Conservation (phyloP, 2,113 vertebrate genomes). For the Gobius niger region DNA sequence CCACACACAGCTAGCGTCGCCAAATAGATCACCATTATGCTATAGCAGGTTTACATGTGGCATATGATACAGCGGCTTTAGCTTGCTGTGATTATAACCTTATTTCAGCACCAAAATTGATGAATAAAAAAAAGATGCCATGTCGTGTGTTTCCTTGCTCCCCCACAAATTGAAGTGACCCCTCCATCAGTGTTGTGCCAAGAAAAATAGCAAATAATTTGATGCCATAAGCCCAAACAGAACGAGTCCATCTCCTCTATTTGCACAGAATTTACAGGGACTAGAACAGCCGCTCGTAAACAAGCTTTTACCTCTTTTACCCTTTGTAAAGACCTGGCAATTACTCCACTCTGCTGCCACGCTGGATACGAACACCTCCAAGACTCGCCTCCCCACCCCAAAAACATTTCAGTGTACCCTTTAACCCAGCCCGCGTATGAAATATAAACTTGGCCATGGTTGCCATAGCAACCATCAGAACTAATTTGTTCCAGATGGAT, state of each 20-base stretch:
- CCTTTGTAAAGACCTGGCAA: slow-evolving; percentile 62
- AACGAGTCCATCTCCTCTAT: slow-evolving; percentile 57
- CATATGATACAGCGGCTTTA: slow-evolving; percentile 40
- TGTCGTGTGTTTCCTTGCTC: slow-evolving; percentile 54
- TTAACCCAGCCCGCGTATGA: slow-evolving; percentile 35
- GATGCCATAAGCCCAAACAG: slow-evolving; percentile 41
- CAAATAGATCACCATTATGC: slow-evolving; percentile 67
- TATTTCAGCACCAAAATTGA: slow-evolving; percentile 12
- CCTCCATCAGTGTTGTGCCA: slow-evolving; percentile 30
- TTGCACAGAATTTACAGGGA: slow-evolving; percentile 56
- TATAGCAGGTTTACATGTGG: slow-evolving; percentile 54
- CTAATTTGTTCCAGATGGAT: slow-evolving; percentile 54
- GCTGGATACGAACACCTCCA: slow-evolving; percentile 61
- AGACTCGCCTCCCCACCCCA: slow-evolving; percentile 40
- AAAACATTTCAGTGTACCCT: slow-evolving; percentile 11
- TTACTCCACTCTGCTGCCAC: slow-evolving; percentile 69
- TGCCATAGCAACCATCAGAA: slow-evolving; percentile 60
- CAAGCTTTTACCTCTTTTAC: slow-evolving; percentile 51
- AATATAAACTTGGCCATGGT: slow-evolving; percentile 65
- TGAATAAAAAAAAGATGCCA: slow-evolving; percentile 18
- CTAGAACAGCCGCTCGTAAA: slow-evolving; percentile 31
- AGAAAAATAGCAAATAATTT: slow-evolving; percentile 51
- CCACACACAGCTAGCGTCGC: slow-evolving; percentile 39
- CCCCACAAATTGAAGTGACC: slow-evolving; percentile 60
- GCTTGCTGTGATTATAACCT: slow-evolving; percentile 17